Evolutionary conservation across 1,140 invertebrate species (phyloP).

Genomic region (Euura lappo): DNA sequence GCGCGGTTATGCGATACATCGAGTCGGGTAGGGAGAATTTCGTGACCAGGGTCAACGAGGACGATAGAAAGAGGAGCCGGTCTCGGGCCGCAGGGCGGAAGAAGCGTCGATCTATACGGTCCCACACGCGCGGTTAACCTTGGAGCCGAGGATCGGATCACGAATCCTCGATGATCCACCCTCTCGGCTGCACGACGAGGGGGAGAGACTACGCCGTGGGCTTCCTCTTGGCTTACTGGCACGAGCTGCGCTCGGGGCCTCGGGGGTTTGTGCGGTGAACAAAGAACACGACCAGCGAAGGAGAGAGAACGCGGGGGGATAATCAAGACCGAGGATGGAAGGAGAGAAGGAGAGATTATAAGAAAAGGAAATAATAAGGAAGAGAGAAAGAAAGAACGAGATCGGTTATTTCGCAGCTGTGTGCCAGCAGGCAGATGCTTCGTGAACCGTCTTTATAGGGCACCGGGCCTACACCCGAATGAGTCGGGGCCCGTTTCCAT

Average conservation of each 20-base stretch:
- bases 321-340: background rate
- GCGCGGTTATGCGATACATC: too few species aligned
- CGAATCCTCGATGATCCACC: slow-evolving; percentile 4
- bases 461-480: background rate
- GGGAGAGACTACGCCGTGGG: background rate
- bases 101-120: background rate
- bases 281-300: background rate
- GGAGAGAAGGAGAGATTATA: slow-evolving; percentile 17
- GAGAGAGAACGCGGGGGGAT: background rate
- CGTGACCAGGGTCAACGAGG: too few species aligned
- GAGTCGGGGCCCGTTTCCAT: background rate
- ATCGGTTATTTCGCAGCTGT: slow-evolving; percentile 57
- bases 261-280: background rate
- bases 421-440: slow-evolving; percentile 54
- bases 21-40: too few species aligned
- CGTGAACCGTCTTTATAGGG: slow-evolving; percentile 42
- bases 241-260: background rate
- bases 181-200: background rate
- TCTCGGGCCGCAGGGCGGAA: background rate
- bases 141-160: slow-evolving; percentile 2
- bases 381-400: slow-evolving; percentile 31
- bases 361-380: slow-evolving; percentile 14
- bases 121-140: background rate
- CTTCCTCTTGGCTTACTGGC: background rate
- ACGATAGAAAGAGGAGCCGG: too few species aligned